A percentile compares a stretch with the other conserved stretches of the same genome.
phyloP scores from a whole-genome alignment of 2,113 vertebrate genomes.

The Pavo muticus region DNA sequence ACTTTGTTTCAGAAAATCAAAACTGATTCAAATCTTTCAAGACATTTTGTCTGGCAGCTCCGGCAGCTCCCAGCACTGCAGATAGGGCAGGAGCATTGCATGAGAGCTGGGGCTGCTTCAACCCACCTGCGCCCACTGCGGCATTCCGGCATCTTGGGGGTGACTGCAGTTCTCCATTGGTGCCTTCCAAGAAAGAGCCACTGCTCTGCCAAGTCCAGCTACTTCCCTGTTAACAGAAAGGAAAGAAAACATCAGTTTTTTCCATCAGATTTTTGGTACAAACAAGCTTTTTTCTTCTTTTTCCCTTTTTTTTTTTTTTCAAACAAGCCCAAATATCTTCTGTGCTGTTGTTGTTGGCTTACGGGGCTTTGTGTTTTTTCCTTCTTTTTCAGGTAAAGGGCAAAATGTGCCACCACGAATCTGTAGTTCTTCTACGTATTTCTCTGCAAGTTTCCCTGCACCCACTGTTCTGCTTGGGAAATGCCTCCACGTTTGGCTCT shows the following conservation, averaged over 20 bases:
- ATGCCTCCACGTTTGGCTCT: not conserved
- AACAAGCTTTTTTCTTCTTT: not conserved
- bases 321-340: not conserved
- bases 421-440: not conserved
- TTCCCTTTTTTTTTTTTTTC: not conserved
- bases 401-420: not conserved
- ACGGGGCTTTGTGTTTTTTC: not conserved
- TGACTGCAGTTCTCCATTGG: not conserved
- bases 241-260: not conserved
- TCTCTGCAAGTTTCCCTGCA: not conserved
- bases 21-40: not conserved
- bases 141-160: not conserved
- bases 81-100: not conserved
- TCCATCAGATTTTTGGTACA: not conserved
- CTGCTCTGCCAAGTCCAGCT: not conserved
- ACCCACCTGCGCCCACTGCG: not conserved
- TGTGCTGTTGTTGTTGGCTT: not conserved
- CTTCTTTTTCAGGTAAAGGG: not conserved
- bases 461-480: not conserved
- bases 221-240: not conserved
- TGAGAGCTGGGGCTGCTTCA: not conserved
- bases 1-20: not conserved
- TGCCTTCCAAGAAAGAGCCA: not conserved
- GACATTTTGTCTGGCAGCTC: not conserved
- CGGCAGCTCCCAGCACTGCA: not conserved